Evolutionary conservation across 2,888 invertebrate genomes (phyloP), one percentile per base, ranked within the genome.

Genomic region (Galerucella calmariensis): DNA sequence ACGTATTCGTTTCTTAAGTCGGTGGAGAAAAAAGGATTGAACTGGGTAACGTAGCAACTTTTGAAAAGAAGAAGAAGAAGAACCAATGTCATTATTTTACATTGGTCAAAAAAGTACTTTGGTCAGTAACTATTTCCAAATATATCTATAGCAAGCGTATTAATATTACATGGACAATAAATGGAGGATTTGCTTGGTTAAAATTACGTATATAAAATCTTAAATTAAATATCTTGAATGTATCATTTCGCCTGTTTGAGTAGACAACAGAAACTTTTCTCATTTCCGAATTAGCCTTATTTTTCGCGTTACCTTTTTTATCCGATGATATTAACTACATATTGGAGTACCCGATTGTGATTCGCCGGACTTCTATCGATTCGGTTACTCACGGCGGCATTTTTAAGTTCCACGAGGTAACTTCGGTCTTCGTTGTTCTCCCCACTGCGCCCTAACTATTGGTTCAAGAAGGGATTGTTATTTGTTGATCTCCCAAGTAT

Each of bases 301-400:
- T 8, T n/a, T 53, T 2, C 20, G 56, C 56, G 75, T 67, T 73
- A 70, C 75, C 75, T 68, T 70, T 46, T 14, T 2, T 0, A 16
- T 9, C 8, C 46, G 5, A 27, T 16, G 12, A n/a, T n/a, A 27
- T 6, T 16, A 16, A 6, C 74, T 27, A 63, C 62, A 10, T 10
- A 24, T 48, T 76, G 41, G 27, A 41, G 76, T 46, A 61, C 53
- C 76, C 61, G 14, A 20, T 53, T 92, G 92, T 92, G 93, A 91
- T 89, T 80, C 76, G 79, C 82, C 83, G 85, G 86, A 85, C 90
- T 90, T 90, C 90, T 93, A 93, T 93, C 92, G 93, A 93, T 93
- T 93, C 92, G 92, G 91, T 91, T 90, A 90, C 91, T 90, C 90
- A 92, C 92, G 92, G 92, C 92, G 92, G 92, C 92, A 93, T 93